Evolutionary conservation across 2,888 invertebrate species (phyloP).

Genomic region (Tanaodytes sp.): DNA sequence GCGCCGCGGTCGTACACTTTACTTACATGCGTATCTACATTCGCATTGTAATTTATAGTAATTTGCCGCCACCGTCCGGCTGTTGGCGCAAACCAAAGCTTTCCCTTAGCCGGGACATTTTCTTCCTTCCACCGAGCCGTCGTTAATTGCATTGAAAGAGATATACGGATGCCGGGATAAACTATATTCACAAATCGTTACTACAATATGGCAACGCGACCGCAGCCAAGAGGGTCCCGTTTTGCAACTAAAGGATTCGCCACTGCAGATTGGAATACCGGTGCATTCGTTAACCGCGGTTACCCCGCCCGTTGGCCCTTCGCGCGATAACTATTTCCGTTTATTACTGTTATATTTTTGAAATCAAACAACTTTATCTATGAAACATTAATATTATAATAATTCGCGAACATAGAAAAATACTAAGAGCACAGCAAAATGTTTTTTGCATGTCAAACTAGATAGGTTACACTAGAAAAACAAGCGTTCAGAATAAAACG

Average conservation of each 20-base stretch:
- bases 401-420: too few relatives aligned
- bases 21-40: slow-evolving; percentile 27
- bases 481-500: too few relatives aligned
- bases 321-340: too few relatives aligned
- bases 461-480: too few relatives aligned
- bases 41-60: slow-evolving; percentile 46
- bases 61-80: slow-evolving; percentile 38
- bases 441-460: too few relatives aligned
- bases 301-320: too few relatives aligned
- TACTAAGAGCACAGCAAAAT: too few relatives aligned
- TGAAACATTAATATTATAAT: too few relatives aligned
- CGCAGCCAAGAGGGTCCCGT: slow-evolving; percentile 11
- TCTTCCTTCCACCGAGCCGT: slow-evolving; percentile 23
- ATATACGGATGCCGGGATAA: slow-evolving; percentile 16
- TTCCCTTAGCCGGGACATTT: slow-evolving; percentile 10
- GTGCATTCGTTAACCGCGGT: slow-evolving; percentile 10
- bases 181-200: slow-evolving; percentile 32
- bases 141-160: slow-evolving; percentile 32
- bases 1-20: slow-evolving; percentile 27
- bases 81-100: slow-evolving; percentile 35
- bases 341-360: too few relatives aligned
- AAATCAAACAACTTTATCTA: too few relatives aligned
- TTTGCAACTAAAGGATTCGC: slow-evolving; percentile 7
- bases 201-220: slow-evolving; percentile 13
- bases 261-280: slow-evolving; percentile 2